Evolutionary conservation across 2,888 invertebrate genomes (phyloP).

Genomic region (Epinotia nisella): DNA sequence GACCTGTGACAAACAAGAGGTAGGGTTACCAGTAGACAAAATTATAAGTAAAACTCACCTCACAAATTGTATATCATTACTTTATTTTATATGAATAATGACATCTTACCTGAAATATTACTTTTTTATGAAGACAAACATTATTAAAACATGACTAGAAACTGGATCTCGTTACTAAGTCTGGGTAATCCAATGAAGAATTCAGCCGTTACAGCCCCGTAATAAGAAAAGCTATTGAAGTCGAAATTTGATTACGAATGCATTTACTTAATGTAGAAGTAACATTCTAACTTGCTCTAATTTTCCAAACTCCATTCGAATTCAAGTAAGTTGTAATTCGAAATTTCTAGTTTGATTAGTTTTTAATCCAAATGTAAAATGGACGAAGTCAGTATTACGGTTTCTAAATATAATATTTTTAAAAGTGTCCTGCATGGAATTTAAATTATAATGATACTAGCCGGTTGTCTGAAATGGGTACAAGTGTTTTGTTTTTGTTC

Average conservation of each 20-base stretch:
- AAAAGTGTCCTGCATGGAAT: not conserved
- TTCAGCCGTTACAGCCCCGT: not conserved
- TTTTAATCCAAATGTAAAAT: conserved; percentile 28
- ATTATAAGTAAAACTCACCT: too few relatives aligned
- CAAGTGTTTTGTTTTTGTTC: too few relatives aligned
- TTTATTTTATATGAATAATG: too few relatives aligned
- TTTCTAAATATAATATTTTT: conserved; percentile 20
- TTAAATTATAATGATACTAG: conserved; percentile 1
- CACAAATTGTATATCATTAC: too few relatives aligned
- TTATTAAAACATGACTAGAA: not conserved
- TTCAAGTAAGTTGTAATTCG: conserved; percentile 29
- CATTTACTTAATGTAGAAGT: conserved; percentile 20
- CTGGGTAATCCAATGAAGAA: conserved; percentile 11
- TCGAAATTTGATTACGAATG: conserved; percentile 19
- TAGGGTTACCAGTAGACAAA: too few relatives aligned
- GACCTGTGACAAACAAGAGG: too few relatives aligned
- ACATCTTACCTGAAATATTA: not conserved
- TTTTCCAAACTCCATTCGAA: conserved; percentile 16
- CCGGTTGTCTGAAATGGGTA: not conserved
- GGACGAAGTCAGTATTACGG: conserved; percentile 7
- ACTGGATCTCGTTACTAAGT: not conserved
- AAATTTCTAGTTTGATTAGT: conserved; percentile 36
- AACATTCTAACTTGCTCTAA: conserved; percentile 8
- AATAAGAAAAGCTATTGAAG: conserved; percentile 4
- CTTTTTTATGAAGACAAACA: not conserved